Evolutionary conservation across 2,113 vertebrate species (phyloP), one percentile per base, ranked within the genome.

Genomic region (Actenoides lindsayi): DNA sequence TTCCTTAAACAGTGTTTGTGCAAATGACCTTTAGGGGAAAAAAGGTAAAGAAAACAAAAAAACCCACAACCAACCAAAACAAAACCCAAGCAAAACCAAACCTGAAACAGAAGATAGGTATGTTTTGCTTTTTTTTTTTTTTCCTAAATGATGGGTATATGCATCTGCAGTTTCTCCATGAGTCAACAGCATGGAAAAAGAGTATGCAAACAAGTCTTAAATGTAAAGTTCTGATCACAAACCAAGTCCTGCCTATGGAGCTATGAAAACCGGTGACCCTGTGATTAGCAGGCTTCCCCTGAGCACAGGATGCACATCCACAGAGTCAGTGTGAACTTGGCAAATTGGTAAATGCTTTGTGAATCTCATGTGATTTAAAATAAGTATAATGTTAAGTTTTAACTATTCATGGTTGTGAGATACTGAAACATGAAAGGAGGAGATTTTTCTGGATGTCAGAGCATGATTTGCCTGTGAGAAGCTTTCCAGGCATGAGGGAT

Each of bases 241-340:
- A 56, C 20, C 3, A 44, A 70, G 44, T 44, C 31, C 39, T n/a
- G 3, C 28, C 41, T 56, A 7, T 27, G 54, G 75, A 56, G 30
- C 41, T 56, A 5, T 33, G 44, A 60, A 48, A 30, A 41, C 10
- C 33, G n/a, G 46, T 42, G 16, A 21, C 23, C 13, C 27, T 70
- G 24, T 64, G 63, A 16, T 37, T 6, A 24, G 28, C n/a, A 42
- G 51, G 14, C 14, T 62, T 70, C 16, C 4, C 39, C 30, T 70
- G 57, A 48, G 59, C 59, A 9, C 28, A 23, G 53, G 25, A 28
- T 57, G 16, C 4, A 0, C 71, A 63, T 70, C 7, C 37, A 62
- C 13, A 68, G 57, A 63, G 21, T 41, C 10, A 30, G 11, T 0
- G 0, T 67, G 31, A 67, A 6, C 17, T 62, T 83, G 24, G 18